A percentile compares a stretch with the other conserved stretches of the same genome.
phyloP scores from a whole-genome alignment of 2,797 vertebrate species.

The Argyrosomus regius region DNA sequence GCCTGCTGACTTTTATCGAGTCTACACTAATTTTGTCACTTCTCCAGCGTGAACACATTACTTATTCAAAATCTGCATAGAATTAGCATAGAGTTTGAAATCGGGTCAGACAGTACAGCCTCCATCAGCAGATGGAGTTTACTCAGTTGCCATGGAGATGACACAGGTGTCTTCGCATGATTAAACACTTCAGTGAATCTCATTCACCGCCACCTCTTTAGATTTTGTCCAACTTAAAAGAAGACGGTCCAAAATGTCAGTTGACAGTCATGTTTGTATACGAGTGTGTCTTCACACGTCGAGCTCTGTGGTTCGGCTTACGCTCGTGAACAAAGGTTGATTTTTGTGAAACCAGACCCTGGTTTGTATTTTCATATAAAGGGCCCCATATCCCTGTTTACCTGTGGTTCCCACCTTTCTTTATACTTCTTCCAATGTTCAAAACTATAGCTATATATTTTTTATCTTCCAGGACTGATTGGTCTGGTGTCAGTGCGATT shows the following conservation, averaged over 20 bases:
- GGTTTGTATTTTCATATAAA: slow-evolving; percentile 53
- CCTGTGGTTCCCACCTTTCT: slow-evolving; percentile 52
- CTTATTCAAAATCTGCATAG: neutral
- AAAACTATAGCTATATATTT: slow-evolving; percentile 53
- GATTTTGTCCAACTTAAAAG: neutral
- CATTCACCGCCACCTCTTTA: neutral
- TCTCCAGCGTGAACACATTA: neutral
- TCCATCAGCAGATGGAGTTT: slow-evolving; percentile 3
- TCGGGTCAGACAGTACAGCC: neutral
- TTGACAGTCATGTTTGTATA: neutral
- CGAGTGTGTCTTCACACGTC: slow-evolving; percentile 5
- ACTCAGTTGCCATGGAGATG: neutral
- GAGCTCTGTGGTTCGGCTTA: neutral
- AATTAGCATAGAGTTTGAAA: neutral
- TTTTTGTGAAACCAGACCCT: slow-evolving; percentile 64
- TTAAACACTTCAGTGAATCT: neutral
- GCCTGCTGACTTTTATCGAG: neutral
- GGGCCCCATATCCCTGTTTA: slow-evolving; percentile 56
- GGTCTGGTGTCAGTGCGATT: slow-evolving; percentile 43
- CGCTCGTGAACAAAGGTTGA: slow-evolving; percentile 29
- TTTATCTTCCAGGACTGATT: slow-evolving; percentile 55
- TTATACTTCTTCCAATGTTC: slow-evolving; percentile 51
- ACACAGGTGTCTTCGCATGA: slow-evolving; percentile 9
- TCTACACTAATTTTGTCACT: neutral
- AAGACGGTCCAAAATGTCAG: slow-evolving; percentile 18